Conservation (phyloP, 2,797 vertebrate genomes). For the Rhinichthys osculus region DNA sequence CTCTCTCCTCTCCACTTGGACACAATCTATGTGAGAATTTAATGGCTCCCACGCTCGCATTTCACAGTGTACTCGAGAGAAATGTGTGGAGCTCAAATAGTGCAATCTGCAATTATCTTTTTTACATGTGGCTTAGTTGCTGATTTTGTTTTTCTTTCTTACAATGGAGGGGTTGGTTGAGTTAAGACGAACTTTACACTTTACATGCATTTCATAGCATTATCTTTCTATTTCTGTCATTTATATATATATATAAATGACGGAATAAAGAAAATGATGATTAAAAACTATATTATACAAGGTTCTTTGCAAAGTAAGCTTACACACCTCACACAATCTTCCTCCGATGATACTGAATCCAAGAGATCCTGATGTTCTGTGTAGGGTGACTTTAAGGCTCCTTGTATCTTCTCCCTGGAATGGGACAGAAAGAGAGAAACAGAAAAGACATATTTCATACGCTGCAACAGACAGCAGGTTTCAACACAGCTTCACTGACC, state of each 20-base stretch:
- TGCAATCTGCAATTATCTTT: conserved; percentile 62
- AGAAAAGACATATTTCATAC: background rate
- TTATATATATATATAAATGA: too few species aligned
- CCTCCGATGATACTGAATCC: conserved; percentile 98
- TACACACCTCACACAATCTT: conserved; percentile 91
- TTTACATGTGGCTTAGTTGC: conserved; percentile 61
- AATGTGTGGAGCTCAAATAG: conserved; percentile 60
- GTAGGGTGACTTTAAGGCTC: conserved; percentile 86
- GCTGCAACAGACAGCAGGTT: conserved; percentile 9
- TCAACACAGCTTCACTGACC: conserved; percentile 29
- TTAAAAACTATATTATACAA: background rate
- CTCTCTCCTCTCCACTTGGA: conserved; percentile 45
- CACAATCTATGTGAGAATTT: conserved; percentile 46
- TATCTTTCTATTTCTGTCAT: conserved; percentile 1
- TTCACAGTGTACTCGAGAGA: conserved; percentile 55
- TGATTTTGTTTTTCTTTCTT: conserved; percentile 45
- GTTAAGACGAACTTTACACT: background rate
- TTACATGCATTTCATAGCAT: background rate
- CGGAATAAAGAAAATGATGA: background rate
- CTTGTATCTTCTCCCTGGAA: conserved; percentile 87
- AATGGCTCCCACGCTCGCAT: conserved; percentile 36
- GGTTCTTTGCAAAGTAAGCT: background rate
- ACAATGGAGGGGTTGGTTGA: background rate
- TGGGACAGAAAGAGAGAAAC: background rate
- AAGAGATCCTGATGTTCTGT: conserved; percentile 90